phyloP scores from a whole-genome alignment of 2,113 vertebrate species.

The Saimiri boliviensis region DNA sequence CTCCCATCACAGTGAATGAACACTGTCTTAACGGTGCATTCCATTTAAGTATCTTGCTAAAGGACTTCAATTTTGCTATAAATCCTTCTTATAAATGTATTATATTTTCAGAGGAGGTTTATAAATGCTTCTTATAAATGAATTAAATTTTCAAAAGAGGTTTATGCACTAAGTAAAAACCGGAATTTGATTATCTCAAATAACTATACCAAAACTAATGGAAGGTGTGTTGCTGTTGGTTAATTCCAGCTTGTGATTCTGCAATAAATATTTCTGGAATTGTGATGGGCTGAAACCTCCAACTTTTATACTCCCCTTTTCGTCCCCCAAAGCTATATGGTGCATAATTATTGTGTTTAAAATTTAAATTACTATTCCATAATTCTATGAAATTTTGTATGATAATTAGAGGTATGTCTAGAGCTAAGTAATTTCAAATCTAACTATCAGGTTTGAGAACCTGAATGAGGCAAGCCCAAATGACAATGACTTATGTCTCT shows the following conservation, averaged over 20 bases:
- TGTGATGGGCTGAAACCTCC: slow-evolving; percentile 8
- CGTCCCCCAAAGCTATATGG: slow-evolving; percentile 26
- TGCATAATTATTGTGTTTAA: slow-evolving; percentile 62
- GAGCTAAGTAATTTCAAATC: background rate
- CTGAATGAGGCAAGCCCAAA: background rate
- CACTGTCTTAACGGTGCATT: background rate
- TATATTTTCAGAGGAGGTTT: background rate
- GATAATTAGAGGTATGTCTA: slow-evolving; percentile 25
- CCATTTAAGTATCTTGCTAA: background rate
- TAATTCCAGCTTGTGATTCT: slow-evolving; percentile 58
- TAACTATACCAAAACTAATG: background rate
- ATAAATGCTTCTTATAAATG: background rate
- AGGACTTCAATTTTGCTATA: background rate
- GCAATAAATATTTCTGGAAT: slow-evolving; percentile 50
- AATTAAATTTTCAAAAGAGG: background rate
- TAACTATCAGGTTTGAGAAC: background rate
- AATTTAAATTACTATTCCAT: slow-evolving; percentile 48
- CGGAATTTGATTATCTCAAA: background rate
- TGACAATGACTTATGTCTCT: background rate
- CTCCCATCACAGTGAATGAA: background rate
- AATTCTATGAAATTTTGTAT: background rate
- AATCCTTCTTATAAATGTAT: background rate
- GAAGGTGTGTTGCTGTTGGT: background rate
- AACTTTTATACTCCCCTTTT: background rate
- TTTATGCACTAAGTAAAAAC: background rate